Conservation (phyloP, 2,888 invertebrate genomes). For the Amblyteles armatorius region DNA sequence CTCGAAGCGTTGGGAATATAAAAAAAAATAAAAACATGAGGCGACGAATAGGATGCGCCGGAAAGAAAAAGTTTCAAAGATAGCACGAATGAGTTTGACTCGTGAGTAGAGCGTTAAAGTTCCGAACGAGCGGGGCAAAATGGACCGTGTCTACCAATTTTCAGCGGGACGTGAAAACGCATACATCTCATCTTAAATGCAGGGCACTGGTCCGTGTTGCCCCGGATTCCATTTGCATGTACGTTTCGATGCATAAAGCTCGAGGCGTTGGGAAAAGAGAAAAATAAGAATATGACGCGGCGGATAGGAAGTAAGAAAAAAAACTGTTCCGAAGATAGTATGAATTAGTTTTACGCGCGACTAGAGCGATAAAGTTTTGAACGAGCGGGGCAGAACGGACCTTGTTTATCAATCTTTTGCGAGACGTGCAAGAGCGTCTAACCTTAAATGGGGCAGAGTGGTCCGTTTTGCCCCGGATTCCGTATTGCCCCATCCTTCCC, state of each 20-base stretch:
- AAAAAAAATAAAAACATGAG: neutral
- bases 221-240: neutral
- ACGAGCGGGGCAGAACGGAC: neutral
- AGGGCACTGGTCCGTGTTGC: too few species aligned
- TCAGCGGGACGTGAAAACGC: too few species aligned
- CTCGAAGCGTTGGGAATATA: neutral
- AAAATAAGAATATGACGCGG: neutral
- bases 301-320: neutral
- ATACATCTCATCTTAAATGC: too few species aligned
- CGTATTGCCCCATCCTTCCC: too few species aligned
- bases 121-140: neutral
- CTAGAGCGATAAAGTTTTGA: slow-evolving; percentile 25
- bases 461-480: neutral
- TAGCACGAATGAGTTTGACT: neutral
- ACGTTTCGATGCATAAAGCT: neutral
- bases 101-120: slow-evolving; percentile 25
- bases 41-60: neutral
- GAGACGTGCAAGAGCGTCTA: too few species aligned
- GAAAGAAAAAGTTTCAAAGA: neutral
- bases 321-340: neutral
- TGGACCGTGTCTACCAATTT: too few species aligned
- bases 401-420: neutral
- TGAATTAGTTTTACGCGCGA: neutral
- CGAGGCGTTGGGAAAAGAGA: neutral
- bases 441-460: neutral